Evolutionary conservation across 1,140 invertebrate species (phyloP).

Genomic region (Saxidomus purpurata): DNA sequence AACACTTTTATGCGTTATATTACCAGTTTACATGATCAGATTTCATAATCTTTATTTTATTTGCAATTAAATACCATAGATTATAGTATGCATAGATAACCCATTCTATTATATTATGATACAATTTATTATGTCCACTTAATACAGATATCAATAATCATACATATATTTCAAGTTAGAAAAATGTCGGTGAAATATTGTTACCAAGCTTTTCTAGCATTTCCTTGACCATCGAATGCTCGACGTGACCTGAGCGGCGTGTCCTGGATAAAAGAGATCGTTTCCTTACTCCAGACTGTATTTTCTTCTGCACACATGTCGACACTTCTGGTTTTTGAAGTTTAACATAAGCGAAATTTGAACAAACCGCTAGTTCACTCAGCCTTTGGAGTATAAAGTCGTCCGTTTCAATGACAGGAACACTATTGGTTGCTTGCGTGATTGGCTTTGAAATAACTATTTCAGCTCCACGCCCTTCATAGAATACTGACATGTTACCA

Average conservation of each 20-base stretch:
- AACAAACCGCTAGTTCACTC: conserved; percentile 37
- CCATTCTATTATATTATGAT: too few species aligned
- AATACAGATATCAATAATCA: too few species aligned
- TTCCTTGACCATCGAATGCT: conserved; percentile 37
- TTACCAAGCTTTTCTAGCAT: conserved; percentile 46
- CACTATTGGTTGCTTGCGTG: neutral
- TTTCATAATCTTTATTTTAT: too few species aligned
- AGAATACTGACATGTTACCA: conserved; percentile 32
- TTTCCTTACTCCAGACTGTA: neutral
- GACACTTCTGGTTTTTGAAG: neutral
- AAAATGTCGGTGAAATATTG: neutral
- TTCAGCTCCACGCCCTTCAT: conserved; percentile 32
- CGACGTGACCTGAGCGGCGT: conserved; percentile 41
- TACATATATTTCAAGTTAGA: too few species aligned
- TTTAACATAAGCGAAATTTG: conserved; percentile 28
- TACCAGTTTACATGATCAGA: too few species aligned
- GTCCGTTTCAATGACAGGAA: conserved; percentile 2
- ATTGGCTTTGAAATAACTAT: conserved; percentile 3
- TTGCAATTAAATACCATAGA: too few species aligned
- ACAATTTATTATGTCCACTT: too few species aligned
- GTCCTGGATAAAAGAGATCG: conserved; percentile 47
- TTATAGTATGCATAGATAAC: too few species aligned
- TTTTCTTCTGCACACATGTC: conserved; percentile 11
- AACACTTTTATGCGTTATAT: too few species aligned
- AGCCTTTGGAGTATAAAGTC: neutral